These are phyloP conservation scores for Chloroceryle amazona DNA, from an alignment of 2,797 vertebrate species.

Conservation along the genomic window DNA sequence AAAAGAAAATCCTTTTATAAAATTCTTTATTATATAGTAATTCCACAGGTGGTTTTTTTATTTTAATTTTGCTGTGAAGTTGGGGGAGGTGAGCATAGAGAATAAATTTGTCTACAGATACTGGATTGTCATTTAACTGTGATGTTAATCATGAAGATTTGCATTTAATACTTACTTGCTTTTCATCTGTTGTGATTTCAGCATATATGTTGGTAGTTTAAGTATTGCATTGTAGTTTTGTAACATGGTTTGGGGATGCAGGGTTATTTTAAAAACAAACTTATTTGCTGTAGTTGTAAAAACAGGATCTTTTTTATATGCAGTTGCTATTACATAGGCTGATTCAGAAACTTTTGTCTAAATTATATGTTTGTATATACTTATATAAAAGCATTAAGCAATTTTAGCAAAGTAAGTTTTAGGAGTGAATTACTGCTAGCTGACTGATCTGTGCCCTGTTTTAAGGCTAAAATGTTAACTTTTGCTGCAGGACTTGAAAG, in stretches of 20 bases:
- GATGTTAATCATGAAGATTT: neutral
- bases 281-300: conserved; percentile 1
- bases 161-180: neutral
- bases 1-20: neutral
- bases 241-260: neutral
- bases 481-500: conserved; percentile 92
- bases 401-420: neutral
- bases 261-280: neutral
- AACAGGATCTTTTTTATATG: neutral
- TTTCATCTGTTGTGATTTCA: neutral
- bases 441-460: neutral
- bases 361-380: neutral
- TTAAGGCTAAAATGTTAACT: conserved; percentile 55
- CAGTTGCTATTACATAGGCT: conserved; percentile 1
- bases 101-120: neutral
- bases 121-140: neutral
- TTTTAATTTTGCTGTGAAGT: conserved; percentile 43
- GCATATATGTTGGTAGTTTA: neutral
- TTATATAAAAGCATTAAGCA: neutral
- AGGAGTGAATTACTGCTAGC: neutral
- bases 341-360: neutral
- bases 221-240: neutral
- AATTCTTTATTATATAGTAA: neutral
- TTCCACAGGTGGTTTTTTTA: conserved; percentile 5
- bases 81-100: conserved; percentile 26